phyloP scores from a whole-genome alignment of 2,888 invertebrate species.

The Orthonevra nobilis region DNA sequence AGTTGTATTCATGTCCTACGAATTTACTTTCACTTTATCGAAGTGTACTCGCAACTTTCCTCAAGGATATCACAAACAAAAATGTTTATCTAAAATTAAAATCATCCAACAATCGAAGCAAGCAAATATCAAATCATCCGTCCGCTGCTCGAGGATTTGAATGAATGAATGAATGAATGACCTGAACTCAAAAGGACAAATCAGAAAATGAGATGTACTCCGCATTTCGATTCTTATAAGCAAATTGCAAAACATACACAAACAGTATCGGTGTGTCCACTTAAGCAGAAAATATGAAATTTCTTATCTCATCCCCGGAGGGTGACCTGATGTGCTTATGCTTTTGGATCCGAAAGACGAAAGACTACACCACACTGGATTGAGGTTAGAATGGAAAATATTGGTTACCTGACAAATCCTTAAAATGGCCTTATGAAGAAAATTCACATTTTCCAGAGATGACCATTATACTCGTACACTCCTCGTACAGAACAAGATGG shows the following conservation, averaged over 20 bases:
- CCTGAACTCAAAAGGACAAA: constrained; percentile 56
- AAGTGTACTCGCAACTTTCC: neutral
- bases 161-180: constrained; percentile 59
- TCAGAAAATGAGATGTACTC: constrained; percentile 60
- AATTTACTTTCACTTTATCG: neutral
- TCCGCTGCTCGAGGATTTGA: constrained; percentile 23
- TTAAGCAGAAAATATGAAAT: constrained; percentile 70
- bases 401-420: constrained; percentile 71
- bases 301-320: constrained; percentile 55
- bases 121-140: constrained; percentile 54
- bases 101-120: constrained; percentile 58
- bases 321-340: constrained; percentile 25
- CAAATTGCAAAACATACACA: constrained; percentile 67
- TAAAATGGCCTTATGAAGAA: constrained; percentile 69
- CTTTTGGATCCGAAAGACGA: constrained; percentile 36
- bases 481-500: neutral
- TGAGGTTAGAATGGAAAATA: constrained; percentile 70
- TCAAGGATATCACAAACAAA: neutral
- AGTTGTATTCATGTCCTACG: too few relatives aligned
- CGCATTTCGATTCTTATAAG: constrained; percentile 38
- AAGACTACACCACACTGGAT: constrained; percentile 38
- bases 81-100: constrained; percentile 66
- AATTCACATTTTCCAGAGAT: constrained; percentile 64
- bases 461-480: constrained; percentile 13
- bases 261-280: constrained; percentile 61